Evolutionary conservation across 2,113 vertebrate genomes (phyloP), one percentile per base, ranked within the genome.

Genomic region (Aythya baeri): DNA sequence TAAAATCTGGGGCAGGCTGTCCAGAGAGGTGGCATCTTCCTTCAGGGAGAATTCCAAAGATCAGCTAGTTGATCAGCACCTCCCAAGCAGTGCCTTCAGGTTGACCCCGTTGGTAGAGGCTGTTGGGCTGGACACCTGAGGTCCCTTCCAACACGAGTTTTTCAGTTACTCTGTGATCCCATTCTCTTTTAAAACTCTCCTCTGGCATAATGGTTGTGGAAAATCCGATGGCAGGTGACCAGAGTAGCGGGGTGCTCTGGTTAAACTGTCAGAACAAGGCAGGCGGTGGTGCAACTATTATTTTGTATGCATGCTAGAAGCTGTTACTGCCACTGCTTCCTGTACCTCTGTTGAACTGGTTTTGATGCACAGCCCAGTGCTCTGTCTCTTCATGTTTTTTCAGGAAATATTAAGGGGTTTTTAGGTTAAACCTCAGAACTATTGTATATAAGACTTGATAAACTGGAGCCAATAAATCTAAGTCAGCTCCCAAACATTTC

Each of bases 401-500:
- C 6, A 17, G 78, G 55, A 91, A 86, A 29, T 31, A 7, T 3
- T 41, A 9, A 22, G 36, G 25, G 12, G 0, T 17, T 25, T 20
- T 74, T 15, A 8, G 74, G 61, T 71, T 43, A 21, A 85, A 58
- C 74, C 84, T 89, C 70, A 20, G 50, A 55, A 22, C 71, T 75
- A 58, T 58, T 75, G 95, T 80, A 0, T 59, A 41, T 67, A n/a
- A 4, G 57, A 17, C 61, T 74, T 9, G 16, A n/a, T 67, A 38
- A 87, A 29, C 36, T 2, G 1, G 41, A 46, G 27, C 23, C 31
- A 11, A 67, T 93, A 67, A 84, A 91, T 93, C 11, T 0, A 71
- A 50, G 41, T 34, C 80, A 75, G 41, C 74, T 91, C 78, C 78
- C 88, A 93, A 89, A 93, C 88, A 82, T 41, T 89, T 91, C 92